Base-by-base conservation (phyloP, 2,113 vertebrate species). In the Sisor rabdophorus region DNA sequence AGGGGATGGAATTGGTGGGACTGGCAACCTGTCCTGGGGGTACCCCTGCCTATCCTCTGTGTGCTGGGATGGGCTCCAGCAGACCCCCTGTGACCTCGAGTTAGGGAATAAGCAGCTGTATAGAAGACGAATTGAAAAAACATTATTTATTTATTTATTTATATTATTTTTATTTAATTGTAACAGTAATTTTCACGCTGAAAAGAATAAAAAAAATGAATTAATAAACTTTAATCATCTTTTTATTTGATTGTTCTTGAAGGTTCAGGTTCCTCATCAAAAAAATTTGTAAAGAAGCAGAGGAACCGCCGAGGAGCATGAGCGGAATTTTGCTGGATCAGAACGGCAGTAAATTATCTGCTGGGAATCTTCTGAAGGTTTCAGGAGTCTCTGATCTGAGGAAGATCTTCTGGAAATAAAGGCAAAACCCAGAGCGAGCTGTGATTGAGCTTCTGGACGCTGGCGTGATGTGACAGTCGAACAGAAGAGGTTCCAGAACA, bases 331-430 rank as follows among this genome's bases (percentile, higher is more conserved):
- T 44, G 40, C 9, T 44, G 40, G 40, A 44, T 44, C 40, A n/a
- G 26, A 32, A 13, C 0, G 0, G 11, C 28, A 55, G 19, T 3
- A 54, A 12, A 36, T 70, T n/a, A 20, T 54, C 28, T 36, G 11
- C 13, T 19, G 11, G 11, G 4, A 54, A 22, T 71, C 30, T 54
- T n/a, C 12, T 8, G 32, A 17, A 22, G 28, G 32, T 71, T 71
- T 55, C 3, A 71, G 20, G 22, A 71, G 20, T 24, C 19, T 55
- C 22, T 36, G 68, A 71, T 55, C 55, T 54, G 28, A 71, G 52
- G 19, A 71, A 71, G 54, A 36, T 28, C 68, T 36, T 55, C 50
- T 71, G 68, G 68, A 26, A 70, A 70, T 54, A 20, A 70, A 53
- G 20, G 48, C 32, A 48, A 54, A 55, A 53, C 52, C 19, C 28